Evolutionary conservation across 2,888 invertebrate genomes (phyloP).

Genomic region (Schrankia costaestrigalis): DNA sequence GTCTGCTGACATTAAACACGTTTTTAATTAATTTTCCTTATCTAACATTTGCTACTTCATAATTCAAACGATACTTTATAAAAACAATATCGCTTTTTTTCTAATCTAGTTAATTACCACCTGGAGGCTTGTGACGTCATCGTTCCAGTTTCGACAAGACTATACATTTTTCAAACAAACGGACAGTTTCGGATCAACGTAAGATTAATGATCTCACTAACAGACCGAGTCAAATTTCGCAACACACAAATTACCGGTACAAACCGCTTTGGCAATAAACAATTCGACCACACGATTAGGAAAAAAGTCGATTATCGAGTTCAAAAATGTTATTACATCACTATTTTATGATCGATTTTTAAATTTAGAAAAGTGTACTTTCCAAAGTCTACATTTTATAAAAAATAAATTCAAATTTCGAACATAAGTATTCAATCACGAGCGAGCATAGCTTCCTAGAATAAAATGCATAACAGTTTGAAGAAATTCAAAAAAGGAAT

Average conservation of each 20-base stretch:
- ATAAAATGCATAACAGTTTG: constrained; percentile 30
- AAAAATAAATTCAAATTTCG: background rate
- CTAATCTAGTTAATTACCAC: constrained; percentile 38
- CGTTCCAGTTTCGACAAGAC: constrained; percentile 43
- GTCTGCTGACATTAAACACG: constrained; percentile 13
- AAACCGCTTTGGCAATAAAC: constrained; percentile 54
- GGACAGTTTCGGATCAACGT: constrained; percentile 60
- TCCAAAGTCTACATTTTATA: too few relatives aligned
- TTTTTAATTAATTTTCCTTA: constrained; percentile 22
- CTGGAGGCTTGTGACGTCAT: constrained; percentile 44
- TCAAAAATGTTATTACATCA: constrained; percentile 34
- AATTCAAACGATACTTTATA: constrained; percentile 20
- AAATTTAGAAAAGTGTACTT: too few relatives aligned
- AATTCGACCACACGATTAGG: constrained; percentile 45
- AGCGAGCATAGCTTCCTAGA: too few relatives aligned
- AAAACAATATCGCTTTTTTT: constrained; percentile 29
- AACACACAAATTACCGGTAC: constrained; percentile 56
- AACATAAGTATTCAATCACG: background rate
- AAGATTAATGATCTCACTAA: constrained; percentile 66
- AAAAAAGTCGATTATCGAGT: constrained; percentile 35
- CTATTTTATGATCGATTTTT: constrained; percentile 39
- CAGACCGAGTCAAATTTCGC: constrained; percentile 59
- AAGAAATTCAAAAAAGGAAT: constrained; percentile 52
- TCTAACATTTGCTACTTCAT: constrained; percentile 21
- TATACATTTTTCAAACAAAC: constrained; percentile 57